A percentile compares a stretch with the other conserved stretches of the same genome.
Evolutionary conservation across 2,888 invertebrate species (phyloP).

Genomic region (Protonemura montana): DNA sequence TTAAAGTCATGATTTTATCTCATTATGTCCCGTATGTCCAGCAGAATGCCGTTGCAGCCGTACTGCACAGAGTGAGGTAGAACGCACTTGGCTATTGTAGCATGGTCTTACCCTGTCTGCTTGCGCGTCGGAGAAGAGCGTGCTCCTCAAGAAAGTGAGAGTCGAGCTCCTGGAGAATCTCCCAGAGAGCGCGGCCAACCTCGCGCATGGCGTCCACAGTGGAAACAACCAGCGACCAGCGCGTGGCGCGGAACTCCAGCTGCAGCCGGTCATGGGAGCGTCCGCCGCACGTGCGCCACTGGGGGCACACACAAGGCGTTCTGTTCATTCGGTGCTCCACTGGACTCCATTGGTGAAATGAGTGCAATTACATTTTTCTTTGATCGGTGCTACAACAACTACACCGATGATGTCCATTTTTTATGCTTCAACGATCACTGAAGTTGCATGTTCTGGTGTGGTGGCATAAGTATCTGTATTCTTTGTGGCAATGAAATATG

Average conservation of each 20-base stretch:
- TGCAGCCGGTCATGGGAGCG: constrained; percentile 67
- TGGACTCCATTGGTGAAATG: constrained; percentile 51
- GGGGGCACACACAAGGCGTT: constrained; percentile 48
- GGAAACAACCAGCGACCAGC: constrained; percentile 65
- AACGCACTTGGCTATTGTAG: not conserved
- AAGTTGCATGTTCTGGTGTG: too few relatives aligned
- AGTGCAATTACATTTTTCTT: constrained; percentile 61
- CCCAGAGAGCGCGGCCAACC: constrained; percentile 61
- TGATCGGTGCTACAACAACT: not conserved
- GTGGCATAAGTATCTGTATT: too few relatives aligned
- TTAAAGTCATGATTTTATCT: too few relatives aligned
- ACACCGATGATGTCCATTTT: not conserved
- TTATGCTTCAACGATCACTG: too few relatives aligned
- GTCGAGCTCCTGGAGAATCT: constrained; percentile 67
- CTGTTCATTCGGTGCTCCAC: constrained; percentile 62
- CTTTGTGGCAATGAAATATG: too few relatives aligned
- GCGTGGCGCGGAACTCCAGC: constrained; percentile 67
- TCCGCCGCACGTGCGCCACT: constrained; percentile 70
- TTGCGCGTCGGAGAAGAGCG: constrained; percentile 54
- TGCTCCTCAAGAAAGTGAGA: constrained; percentile 59
- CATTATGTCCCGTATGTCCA: too few relatives aligned
- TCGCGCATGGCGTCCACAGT: constrained; percentile 69
- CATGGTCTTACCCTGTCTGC: constrained; percentile 51
- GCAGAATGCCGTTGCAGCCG: too few relatives aligned
- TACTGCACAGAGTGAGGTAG: too few relatives aligned